These are phyloP conservation scores for Euproctis similis DNA, from an alignment of 2,888 invertebrate genomes.

Conservation along the genomic window DNA sequence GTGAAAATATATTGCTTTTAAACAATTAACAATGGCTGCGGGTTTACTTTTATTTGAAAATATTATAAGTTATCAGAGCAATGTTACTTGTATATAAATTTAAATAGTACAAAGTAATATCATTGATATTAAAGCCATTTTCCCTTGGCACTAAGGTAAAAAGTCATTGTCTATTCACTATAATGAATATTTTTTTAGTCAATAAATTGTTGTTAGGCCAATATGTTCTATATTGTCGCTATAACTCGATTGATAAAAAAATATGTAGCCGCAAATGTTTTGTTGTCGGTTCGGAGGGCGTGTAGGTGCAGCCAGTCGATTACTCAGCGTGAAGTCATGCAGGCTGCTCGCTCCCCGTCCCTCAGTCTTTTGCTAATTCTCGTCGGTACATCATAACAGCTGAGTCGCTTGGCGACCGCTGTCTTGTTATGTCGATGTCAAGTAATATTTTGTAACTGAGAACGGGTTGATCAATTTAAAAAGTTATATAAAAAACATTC, in stretches of 20 bases:
- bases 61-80: too few species aligned
- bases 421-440: constrained; percentile 58
- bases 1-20: too few species aligned
- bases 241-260: constrained; percentile 9
- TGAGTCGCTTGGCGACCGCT: constrained; percentile 59
- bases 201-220: constrained; percentile 4
- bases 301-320: constrained; percentile 57
- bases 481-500: constrained; percentile 10
- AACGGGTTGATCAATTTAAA: constrained; percentile 9
- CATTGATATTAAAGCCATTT: constrained; percentile 4
- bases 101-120: constrained; percentile 3
- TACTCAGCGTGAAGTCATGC: constrained; percentile 64
- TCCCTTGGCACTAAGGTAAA: constrained; percentile 15
- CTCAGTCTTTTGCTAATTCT: constrained; percentile 43
- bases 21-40: too few species aligned
- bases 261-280: constrained; percentile 12
- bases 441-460: constrained; percentile 15
- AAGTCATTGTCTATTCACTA: constrained; percentile 13
- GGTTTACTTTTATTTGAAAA: too few species aligned
- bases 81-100: too few species aligned
- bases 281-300: constrained; percentile 33
- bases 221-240: constrained; percentile 8
- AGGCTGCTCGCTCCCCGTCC: constrained; percentile 39
- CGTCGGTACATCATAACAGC: constrained; percentile 36
- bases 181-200: constrained; percentile 11